Evolutionary conservation across 2,113 vertebrate genomes (phyloP).

Genomic region (Eurypyga helias): DNA sequence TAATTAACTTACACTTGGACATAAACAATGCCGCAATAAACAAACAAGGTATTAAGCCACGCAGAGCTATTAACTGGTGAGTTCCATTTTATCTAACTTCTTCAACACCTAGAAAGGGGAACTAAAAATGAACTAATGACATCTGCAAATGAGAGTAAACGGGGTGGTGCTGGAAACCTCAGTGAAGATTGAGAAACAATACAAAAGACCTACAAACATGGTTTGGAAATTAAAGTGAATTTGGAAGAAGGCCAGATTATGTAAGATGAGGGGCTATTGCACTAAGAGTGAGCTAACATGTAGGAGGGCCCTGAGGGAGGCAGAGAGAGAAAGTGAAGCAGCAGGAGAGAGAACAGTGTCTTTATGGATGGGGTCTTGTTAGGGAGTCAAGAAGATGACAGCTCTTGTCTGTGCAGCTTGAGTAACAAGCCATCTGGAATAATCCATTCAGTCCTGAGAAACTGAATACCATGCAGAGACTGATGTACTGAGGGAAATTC

Average conservation of each 20-base stretch:
- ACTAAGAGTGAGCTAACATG: not conserved
- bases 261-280: not conserved
- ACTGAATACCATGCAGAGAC: not conserved
- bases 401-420: not conserved
- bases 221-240: not conserved
- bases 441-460: not conserved
- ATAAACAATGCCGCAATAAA: not conserved
- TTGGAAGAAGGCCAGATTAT: not conserved
- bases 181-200: not conserved
- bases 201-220: not conserved
- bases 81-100: not conserved
- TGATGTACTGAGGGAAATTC: not conserved
- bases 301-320: not conserved
- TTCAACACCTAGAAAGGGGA: not conserved
- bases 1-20: not conserved
- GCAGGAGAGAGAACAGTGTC: not conserved
- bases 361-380: not conserved
- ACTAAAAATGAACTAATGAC: not conserved
- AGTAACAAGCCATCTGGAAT: not conserved
- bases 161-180: not conserved
- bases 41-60: not conserved
- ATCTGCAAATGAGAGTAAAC: not conserved
- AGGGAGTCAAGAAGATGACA: not conserved
- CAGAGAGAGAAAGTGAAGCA: not conserved
- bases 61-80: not conserved